Evolutionary conservation across 2,888 invertebrate species (phyloP).

Genomic region (Schizotus pectinicornis): DNA sequence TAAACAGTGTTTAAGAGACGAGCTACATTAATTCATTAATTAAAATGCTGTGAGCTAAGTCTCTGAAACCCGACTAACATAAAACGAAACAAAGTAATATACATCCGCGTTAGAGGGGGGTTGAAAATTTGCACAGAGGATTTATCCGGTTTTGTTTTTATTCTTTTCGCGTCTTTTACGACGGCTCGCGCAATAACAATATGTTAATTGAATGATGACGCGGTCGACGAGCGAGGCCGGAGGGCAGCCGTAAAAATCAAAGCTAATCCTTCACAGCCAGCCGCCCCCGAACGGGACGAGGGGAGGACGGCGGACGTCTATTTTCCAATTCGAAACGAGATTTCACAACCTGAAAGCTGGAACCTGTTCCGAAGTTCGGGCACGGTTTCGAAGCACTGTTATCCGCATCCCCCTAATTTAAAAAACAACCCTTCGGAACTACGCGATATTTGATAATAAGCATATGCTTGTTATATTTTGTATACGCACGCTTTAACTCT

Average conservation of each 20-base stretch:
- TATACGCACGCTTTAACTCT: constrained; percentile 31
- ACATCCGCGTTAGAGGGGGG: constrained; percentile 19
- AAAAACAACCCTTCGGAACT: constrained; percentile 22
- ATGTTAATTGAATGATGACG: constrained; percentile 16
- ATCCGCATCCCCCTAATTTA: constrained; percentile 20
- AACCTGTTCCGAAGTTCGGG: too few species aligned
- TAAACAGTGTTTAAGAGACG: constrained; percentile 61
- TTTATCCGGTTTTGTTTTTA: constrained; percentile 9
- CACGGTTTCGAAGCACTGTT: neutral
- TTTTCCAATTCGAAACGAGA: too few species aligned
- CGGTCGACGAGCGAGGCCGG: neutral
- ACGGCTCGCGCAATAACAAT: constrained; percentile 2
- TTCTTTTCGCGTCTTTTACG: neutral
- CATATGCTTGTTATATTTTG: constrained; percentile 32
- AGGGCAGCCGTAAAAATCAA: constrained; percentile 10
- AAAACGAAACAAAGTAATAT: constrained; percentile 33
- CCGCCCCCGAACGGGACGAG: constrained; percentile 15
- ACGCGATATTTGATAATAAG: constrained; percentile 23
- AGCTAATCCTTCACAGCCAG: constrained; percentile 22
- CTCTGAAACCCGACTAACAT: constrained; percentile 35
- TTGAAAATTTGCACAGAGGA: constrained; percentile 16
- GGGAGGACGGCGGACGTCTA: neutral
- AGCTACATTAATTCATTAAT: constrained; percentile 62
- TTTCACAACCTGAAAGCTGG: too few species aligned
- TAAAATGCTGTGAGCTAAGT: constrained; percentile 55